Evolutionary conservation across 2,888 invertebrate species (phyloP).

Genomic region (Drosophila nigricruria): DNA sequence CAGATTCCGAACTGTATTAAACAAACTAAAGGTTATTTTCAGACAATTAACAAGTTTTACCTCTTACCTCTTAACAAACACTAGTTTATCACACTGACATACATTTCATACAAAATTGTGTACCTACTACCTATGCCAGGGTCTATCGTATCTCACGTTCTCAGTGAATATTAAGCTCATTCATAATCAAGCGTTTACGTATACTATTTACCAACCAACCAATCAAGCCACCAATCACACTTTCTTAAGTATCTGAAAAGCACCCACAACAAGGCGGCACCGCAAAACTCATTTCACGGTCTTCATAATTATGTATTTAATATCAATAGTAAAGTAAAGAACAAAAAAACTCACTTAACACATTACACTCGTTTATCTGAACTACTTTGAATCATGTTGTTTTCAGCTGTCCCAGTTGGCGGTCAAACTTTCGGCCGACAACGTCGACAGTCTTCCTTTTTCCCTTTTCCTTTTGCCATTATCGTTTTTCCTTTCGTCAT

Average conservation of each 20-base stretch:
- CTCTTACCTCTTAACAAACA: conserved; percentile 20
- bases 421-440: conserved; percentile 32
- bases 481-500: conserved; percentile 30
- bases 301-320: conserved; percentile 49
- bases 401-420: conserved; percentile 18
- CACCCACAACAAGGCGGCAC: conserved; percentile 45
- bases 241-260: conserved; percentile 62
- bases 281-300: conserved; percentile 56
- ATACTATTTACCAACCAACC: conserved; percentile 23
- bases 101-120: conserved; percentile 36
- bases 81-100: conserved; percentile 29
- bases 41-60: conserved; percentile 44
- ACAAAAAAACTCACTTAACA: conserved; percentile 49
- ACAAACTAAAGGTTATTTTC: conserved; percentile 68
- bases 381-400: conserved; percentile 39
- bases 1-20: conserved; percentile 42
- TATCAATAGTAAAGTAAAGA: conserved; percentile 22
- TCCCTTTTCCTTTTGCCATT: conserved; percentile 14
- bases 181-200: conserved; percentile 33
- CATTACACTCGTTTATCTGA: conserved; percentile 49
- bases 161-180: conserved; percentile 53
- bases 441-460: conserved; percentile 8
- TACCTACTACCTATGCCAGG: conserved; percentile 17
- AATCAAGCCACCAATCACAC: conserved; percentile 30
- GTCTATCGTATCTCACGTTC: conserved; percentile 41